phyloP scores from a whole-genome alignment of 2,888 invertebrate genomes.

The Drosophila diplacantha region DNA sequence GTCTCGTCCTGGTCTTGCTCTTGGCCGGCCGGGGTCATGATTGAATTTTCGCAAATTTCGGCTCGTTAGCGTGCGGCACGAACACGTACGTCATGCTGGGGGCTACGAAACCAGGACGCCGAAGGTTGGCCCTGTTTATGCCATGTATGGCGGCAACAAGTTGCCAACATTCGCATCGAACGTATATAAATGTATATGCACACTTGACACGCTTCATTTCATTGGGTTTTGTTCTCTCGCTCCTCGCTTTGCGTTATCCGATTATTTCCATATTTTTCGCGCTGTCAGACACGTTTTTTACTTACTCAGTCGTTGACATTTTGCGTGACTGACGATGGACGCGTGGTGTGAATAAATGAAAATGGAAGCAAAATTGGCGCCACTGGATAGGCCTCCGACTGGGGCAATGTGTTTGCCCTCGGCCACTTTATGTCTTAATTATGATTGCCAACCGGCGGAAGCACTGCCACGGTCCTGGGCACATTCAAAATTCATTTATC shows the following conservation, averaged over 20 bases:
- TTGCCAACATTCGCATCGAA: conserved; percentile 39
- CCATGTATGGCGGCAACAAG: conserved; percentile 57
- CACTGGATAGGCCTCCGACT: conserved; percentile 43
- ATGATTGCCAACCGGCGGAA: conserved; percentile 55
- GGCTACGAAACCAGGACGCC: conserved; percentile 52
- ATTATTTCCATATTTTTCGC: conserved; percentile 59
- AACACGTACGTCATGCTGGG: conserved; percentile 55
- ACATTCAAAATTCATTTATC: conserved; percentile 48
- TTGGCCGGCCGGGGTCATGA: conserved; percentile 55
- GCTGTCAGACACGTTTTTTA: conserved; percentile 65
- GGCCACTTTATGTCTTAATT: conserved; percentile 62
- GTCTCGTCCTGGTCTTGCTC: conserved; percentile 26
- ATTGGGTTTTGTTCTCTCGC: conserved; percentile 54
- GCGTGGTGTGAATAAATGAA: conserved; percentile 69
- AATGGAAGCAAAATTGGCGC: conserved; percentile 58
- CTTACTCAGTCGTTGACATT: conserved; percentile 68
- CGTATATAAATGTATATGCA: conserved; percentile 30
- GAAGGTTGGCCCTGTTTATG: conserved; percentile 54
- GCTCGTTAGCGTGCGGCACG: conserved; percentile 70
- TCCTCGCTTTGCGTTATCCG: conserved; percentile 41
- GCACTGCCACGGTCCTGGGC: conserved; percentile 18
- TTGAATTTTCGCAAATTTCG: conserved; percentile 71
- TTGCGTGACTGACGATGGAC: conserved; percentile 74
- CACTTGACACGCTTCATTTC: conserved; percentile 66
- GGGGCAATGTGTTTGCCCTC: conserved; percentile 61